Base-by-base conservation (phyloP, 2,888 invertebrate genomes). In the Byasa hedistus region DNA sequence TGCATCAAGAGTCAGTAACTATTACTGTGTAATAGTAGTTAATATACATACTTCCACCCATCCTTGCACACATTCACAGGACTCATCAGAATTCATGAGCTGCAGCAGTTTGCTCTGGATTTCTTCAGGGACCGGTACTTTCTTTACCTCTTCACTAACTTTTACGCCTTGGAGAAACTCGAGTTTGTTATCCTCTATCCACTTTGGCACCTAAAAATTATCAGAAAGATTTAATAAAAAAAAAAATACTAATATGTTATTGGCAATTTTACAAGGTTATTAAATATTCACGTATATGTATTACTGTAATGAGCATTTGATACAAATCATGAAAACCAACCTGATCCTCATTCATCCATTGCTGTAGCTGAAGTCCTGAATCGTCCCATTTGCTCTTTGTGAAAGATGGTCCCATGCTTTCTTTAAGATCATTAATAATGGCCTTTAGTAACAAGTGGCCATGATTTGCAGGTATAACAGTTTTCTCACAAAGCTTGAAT, bases 331-430 rank as follows among this genome's bases (percentile, higher is more conserved):
- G 44, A 4, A 10, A 52, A 69, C 68, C 66, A 70, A 90, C 91
- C 82, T 85, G 83, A 39, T 86, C 87, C 58, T 88, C 88, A 65
- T 76, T 79, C 89, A 91, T 91, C 91, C 91, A 91, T 72, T 90
- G 81, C 55, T 77, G 84, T 12, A 89, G 68, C 70, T 85, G 76
- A 52, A 90, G 78, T 19, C 80, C 86, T 52, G 90, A 89, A 68
- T 90, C 90, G 64, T 85, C 84, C 89, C 89, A 92, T 76, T 87
- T 89, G 72, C 76, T 86, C 75, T 86, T 89, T 1, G 85, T 86
- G 77, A 88, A 90, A 10, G 85, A 82, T 69, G 86, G 86, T 57
- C 91, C 91, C 89, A 91, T 91, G 67, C 86, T 89, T 57, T 88
- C 86, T 72, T 85, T 87, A 65, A 91, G 74, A 66, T 86, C 78